Evolutionary conservation across 1,140 invertebrate genomes (phyloP).

Genomic region (Zaprionus gabonicus): DNA sequence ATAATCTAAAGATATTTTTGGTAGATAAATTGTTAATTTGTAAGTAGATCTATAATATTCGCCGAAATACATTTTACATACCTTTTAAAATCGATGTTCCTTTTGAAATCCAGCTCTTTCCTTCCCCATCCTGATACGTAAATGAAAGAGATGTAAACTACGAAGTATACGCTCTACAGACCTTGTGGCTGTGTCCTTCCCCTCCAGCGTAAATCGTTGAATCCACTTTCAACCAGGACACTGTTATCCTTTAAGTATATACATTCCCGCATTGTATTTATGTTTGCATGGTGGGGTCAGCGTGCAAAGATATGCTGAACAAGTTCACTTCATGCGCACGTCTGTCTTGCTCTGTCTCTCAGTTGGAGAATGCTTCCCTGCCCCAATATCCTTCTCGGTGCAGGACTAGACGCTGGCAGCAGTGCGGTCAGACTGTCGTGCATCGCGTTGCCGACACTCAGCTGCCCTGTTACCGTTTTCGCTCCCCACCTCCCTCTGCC

Average conservation of each 20-base stretch:
- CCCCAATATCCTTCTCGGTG: slow-evolving; percentile 1
- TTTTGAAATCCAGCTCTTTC: background rate
- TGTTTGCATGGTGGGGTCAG: slow-evolving; percentile 42
- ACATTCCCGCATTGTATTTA: slow-evolving; percentile 11
- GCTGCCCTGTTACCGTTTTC: slow-evolving; percentile 65
- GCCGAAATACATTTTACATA: background rate
- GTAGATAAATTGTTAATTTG: background rate
- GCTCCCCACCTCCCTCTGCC: slow-evolving; percentile 20
- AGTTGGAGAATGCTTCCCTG: background rate
- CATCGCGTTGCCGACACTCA: slow-evolving; percentile 50
- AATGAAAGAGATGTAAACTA: background rate
- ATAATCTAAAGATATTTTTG: too few relatives aligned
- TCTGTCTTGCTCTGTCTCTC: slow-evolving; percentile 19
- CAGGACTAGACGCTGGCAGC: slow-evolving; percentile 18
- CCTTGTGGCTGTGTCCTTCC: background rate
- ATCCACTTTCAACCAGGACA: slow-evolving; percentile 4
- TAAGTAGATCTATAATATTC: background rate
- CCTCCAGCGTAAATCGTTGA: background rate
- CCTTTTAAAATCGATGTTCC: background rate
- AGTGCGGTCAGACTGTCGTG: slow-evolving; percentile 10
- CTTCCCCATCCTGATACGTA: background rate
- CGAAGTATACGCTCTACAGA: background rate
- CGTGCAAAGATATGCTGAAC: slow-evolving; percentile 74
- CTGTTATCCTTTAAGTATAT: slow-evolving; percentile 14
- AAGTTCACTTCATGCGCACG: slow-evolving; percentile 64